Percentiles rank a stretch among this genome's conserved stretches.
Conservation (phyloP, 2,113 vertebrate genomes). For the Cettia cetti region DNA sequence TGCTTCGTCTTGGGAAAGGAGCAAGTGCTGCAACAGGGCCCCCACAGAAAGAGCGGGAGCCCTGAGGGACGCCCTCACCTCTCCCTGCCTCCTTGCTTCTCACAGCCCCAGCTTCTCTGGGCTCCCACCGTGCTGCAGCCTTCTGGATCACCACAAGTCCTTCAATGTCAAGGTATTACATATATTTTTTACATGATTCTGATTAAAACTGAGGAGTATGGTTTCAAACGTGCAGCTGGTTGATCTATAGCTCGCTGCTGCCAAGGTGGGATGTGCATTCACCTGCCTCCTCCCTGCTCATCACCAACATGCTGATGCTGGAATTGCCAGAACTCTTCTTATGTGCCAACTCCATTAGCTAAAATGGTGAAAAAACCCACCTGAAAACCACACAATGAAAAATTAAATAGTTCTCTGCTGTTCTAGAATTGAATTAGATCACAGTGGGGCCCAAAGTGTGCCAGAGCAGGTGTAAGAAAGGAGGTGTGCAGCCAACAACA, state of each 20-base stretch:
- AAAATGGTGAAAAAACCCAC: neutral
- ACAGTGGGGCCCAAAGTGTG: neutral
- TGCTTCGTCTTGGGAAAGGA: fast-evolving
- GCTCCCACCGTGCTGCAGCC: neutral
- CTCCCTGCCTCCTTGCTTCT: fast-evolving
- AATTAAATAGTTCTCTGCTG: neutral
- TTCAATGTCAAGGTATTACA: neutral
- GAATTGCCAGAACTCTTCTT: neutral
- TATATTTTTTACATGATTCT: neutral
- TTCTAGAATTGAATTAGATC: neutral
- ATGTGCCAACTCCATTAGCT: neutral
- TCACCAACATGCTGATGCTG: neutral
- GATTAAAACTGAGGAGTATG: neutral
- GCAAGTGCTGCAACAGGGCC: fast-evolving
- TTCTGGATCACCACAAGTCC: fast-evolving
- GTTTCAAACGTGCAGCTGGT: neutral
- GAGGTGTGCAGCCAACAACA: fast-evolving
- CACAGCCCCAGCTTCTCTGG: neutral
- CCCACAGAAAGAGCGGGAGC: neutral
- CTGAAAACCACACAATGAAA: neutral
- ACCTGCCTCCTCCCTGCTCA: fast-evolving
- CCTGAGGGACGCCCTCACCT: neutral
- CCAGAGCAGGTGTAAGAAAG: neutral
- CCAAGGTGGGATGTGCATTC: fast-evolving
- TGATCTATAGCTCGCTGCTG: fast-evolving